These are phyloP conservation scores for Penaeus vannamei DNA, from an alignment of 1,140 invertebrate species.

Conservation along the genomic window DNA sequence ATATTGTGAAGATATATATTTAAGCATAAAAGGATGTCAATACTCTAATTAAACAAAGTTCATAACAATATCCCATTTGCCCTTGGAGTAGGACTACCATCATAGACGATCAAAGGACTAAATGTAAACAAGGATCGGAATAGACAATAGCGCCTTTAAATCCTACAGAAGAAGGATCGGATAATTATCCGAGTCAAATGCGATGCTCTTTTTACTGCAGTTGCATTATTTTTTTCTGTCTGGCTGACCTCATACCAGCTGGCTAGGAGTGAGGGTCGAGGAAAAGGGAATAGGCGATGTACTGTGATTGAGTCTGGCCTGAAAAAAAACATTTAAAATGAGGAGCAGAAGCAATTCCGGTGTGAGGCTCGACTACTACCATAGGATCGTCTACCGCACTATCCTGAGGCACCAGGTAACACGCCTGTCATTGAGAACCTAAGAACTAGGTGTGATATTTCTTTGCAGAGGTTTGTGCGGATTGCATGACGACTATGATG, in stretches of 20 bases:
- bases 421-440: constrained; percentile 23
- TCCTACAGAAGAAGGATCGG: not conserved
- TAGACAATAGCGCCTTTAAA: no score
- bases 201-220: not conserved
- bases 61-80: no score
- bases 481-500: not conserved
- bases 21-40: not conserved
- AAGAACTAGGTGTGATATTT: not conserved
- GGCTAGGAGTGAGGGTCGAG: no score
- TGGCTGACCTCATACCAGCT: constrained; percentile 35
- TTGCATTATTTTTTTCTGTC: not conserved
- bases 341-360: constrained; percentile 94
- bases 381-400: constrained; percentile 90
- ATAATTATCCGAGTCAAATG: not conserved
- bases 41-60: no score
- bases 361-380: constrained; percentile 94
- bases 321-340: constrained; percentile 75
- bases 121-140: constrained; percentile 42
- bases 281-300: constrained; percentile 7
- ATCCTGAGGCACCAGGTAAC: constrained; percentile 88
- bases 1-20: not conserved
- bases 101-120: not conserved
- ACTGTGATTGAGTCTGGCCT: not conserved
- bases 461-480: not conserved
- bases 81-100: no score